Evolutionary conservation across 2,797 vertebrate species (phyloP), one percentile per base, ranked within the genome.

Genomic region (Simalia tracyae): DNA sequence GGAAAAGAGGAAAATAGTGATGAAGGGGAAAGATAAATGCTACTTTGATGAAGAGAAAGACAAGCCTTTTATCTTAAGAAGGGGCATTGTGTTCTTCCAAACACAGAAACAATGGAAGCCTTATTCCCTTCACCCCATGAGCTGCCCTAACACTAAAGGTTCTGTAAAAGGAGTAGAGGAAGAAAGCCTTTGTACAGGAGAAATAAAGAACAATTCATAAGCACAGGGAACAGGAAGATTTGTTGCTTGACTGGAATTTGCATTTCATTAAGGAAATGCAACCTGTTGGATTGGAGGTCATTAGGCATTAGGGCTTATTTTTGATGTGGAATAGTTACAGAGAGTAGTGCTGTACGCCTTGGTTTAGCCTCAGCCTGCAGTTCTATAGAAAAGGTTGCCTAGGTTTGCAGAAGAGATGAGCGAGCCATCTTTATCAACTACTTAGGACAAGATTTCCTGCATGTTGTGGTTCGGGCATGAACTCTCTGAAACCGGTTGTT

Each of bases 201-300:
- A 95, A 97, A 98, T 96, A 98, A 98, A 97, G 97, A 96, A 97
- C 96, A 94, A 96, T 98, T 97, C 96, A 97, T 94, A 93, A 95
- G 94, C 72, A 88, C 92, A 56, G 76, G 31, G 66, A 93, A 90
- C 14, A 63, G 93, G 94, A 90, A 84, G 60, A 19, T 89, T 93
- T 90, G 91, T 92, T 95, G 89, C 66, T 87, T 42, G 76, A 92
- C 92, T 92, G 68, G 88, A 54, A 92, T 87, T 93, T 91, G 66
- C 60, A 63, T 97, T 96, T 92, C 95, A 93, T 28, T 56, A 12
- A 93, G 91, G 91, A 95, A 95, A 93, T 87, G 89, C 81, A 88
- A 94, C 76, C 60, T 84, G 85, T 64, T 36, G 22, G 92, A 92
- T 86, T 87, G 66, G 84, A 66, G 88, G 66, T 54, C 72, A 92